Evolutionary conservation across 2,888 invertebrate genomes (phyloP), one percentile per base, ranked within the genome.

Genomic region (Hydropsyche betteni): DNA sequence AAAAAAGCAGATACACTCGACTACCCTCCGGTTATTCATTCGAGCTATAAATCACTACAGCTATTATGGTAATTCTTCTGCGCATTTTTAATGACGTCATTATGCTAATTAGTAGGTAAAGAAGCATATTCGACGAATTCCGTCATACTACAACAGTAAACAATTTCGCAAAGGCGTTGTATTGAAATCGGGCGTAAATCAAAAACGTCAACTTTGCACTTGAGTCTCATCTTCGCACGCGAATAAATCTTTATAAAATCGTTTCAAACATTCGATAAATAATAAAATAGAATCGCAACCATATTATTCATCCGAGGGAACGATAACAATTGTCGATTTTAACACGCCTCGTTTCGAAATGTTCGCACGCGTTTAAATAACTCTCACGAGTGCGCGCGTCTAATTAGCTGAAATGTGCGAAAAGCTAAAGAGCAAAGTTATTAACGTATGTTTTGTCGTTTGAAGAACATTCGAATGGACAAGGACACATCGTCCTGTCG

Each of bases 321-420:
- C 44, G 6, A 10, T 2, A 44, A 44, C 44, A 44, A 44, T 44
- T 44, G 44, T 44, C 44, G 44, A 44, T 44, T 44, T 44, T 44
- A 44, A 44, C 44, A 44, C 44, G 44, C 4, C 10, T 44, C 6
- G 44, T 44, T 44, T 44, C 44, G 44, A 44, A 44, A 44, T 44
- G 44, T 58, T 58, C 58, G 16, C 16, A 16, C 8, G 58, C 24
- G 58, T 58, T 58, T 58, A 10, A 44, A 44, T 6, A 8, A 10
- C 44, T 58, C 16, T 24, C 58, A 58, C 58, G 58, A 24, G 16
- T 58, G 8, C 16, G n/a, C 58, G 58, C 14, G 2, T 58, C 58
- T 24, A 58, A 58, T 58, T 58, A 58, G 58, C 58, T 8, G 14
- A 58, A 58, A 58, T 24, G 58, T 58, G 58, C 58, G 58, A 58